Evolutionary conservation across 2,888 invertebrate species (phyloP), one percentile per base, ranked within the genome.

Genomic region (Polydrusus cervinus): DNA sequence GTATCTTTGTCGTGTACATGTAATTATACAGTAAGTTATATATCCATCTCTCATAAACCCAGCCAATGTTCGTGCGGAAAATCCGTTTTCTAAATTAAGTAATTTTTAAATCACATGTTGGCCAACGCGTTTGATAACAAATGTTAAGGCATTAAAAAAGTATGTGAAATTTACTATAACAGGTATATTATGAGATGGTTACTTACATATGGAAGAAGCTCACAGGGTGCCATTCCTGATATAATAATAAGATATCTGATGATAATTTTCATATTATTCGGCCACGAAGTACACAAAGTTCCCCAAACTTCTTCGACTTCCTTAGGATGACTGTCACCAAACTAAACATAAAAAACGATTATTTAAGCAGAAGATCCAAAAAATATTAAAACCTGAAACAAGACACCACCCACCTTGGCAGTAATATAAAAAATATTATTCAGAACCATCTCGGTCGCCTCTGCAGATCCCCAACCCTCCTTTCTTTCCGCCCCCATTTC

Each of bases 371-470:
- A 25, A 5, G 84, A 25, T 66, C 14, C 16, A 74, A 66, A 73
- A 71, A 43, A 43, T 6, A 34, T 7, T 10, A 34, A 65, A 40
- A 38, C n/a, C n/a, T n/a, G n/a, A n/a, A n/a, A n/a, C n/a, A n/a
- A n/a, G n/a, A n/a, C n/a, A n/a, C 25, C 14, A 20, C 34, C 18
- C 89, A 96, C 96, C 93, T 97, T 97, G 3, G 97, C 96, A 7
- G 99, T 99, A 82, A 99, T 95, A 88, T 98, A 99, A 88, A 99
- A 97, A 18, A 99, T 92, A 89, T 99, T 99, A 87, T 99, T 99
- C 78, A 99, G 91, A 62, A 99, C 97, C 97, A 99, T 98, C 89
- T 99, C 99, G 0, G 99, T 99, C n/a, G 99, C 99, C 88, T 99
- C 98, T 0, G 96, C 96, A 0, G 98, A 98, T 53, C 99, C 99